phyloP scores from a whole-genome alignment of 37 sponge, comb jelly and placozoan genomes.

The Amphimedon queenslandica region DNA sequence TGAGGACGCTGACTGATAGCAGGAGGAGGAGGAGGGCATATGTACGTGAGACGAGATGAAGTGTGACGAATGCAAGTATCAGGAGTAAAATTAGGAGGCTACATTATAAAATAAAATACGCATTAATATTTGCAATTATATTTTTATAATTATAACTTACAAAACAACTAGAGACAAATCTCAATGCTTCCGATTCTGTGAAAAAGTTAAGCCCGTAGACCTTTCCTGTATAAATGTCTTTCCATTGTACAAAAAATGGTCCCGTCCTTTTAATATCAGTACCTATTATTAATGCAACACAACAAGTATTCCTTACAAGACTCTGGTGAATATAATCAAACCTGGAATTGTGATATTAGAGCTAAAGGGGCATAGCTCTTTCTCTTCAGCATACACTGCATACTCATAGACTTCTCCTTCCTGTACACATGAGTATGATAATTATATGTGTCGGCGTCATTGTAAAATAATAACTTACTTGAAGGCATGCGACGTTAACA shows the following conservation, averaged over 20 bases:
- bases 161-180: slow-evolving; percentile 51
- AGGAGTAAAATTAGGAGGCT: background rate
- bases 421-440: background rate
- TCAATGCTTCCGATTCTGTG: slow-evolving; percentile 41
- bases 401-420: slow-evolving; percentile 34
- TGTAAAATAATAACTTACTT: slow-evolving; percentile 12
- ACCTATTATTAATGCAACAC: slow-evolving; percentile 7
- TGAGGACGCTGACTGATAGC: background rate
- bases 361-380: slow-evolving; percentile 35
- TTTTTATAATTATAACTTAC: slow-evolving; percentile 23
- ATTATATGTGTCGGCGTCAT: background rate
- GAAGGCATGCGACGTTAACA: slow-evolving; percentile 4
- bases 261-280: slow-evolving; percentile 29
- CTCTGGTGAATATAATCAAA: too few relatives aligned
- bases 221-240: slow-evolving; percentile 23
- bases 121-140: background rate
- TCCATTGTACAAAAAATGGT: slow-evolving; percentile 50
- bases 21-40: slow-evolving; percentile 25
- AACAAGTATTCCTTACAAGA: background rate
- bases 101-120: background rate
- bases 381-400: slow-evolving; percentile 23
- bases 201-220: slow-evolving; percentile 59
- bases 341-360: slow-evolving; percentile 39
- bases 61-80: slow-evolving; percentile 15
- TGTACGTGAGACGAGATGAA: background rate